Evolutionary conservation across 1,140 invertebrate genomes (phyloP), one percentile per base, ranked within the genome.

Genomic region (Brachionus koreanus): DNA sequence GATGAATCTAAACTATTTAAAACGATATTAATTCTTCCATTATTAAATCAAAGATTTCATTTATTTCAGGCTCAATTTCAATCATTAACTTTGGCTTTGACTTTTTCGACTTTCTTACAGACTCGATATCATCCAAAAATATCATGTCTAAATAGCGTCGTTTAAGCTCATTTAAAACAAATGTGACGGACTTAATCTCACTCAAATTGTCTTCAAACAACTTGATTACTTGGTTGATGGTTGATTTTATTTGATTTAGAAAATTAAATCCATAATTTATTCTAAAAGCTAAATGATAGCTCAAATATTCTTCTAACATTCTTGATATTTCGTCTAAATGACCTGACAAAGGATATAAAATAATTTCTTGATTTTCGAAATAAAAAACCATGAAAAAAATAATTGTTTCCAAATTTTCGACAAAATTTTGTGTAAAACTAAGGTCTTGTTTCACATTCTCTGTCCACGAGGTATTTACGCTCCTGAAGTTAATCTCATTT

Each of bases 301-400:
- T 39, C 4, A 39, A 61, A 43, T 29, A 79, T 23, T 79, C 57
- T 25, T 65, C 49, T n/a, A 79, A 29, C 16, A 79, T 79, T 23
- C 76, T 23, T 12, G 46, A 79, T 37, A 39, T 42, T 43, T 79
- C 76, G 19, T 79, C 49, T 12, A 79, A 61, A 35, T 79, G 76
- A 12, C 76, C 76, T 10, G 76, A 39, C 29, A 79, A 79, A 23
- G 76, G 76, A 43, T 61, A 79, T 7, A 79, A 25, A 12, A 79
- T 29, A 13, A 61, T 52, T 65, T 79, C 76, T 16, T 42, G n/a
- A 43, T 79, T 79, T 65, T 79, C 39, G 13, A 79, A 79, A 23
- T 42, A 42, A 39, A 79, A 79, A 3, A 79, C 35, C 49, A 79
- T 9, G 16, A 42, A 79, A 43, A 39, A 79, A 10, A 79, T 19